phyloP scores from a whole-genome alignment of 2,113 vertebrate genomes.

The Motacilla tschutschensis region DNA sequence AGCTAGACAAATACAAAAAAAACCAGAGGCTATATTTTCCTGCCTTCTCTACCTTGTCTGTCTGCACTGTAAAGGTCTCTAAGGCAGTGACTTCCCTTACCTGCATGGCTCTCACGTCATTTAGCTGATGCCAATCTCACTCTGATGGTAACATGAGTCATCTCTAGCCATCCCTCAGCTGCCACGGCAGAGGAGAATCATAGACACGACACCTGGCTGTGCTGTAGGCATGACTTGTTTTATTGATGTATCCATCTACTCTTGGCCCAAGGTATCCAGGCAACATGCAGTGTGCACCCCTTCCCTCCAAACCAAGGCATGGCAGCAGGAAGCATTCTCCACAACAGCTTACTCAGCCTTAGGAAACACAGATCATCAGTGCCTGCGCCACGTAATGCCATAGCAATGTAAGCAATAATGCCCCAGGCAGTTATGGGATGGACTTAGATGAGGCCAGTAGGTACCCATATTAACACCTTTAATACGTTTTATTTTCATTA shows the following conservation, averaged over 20 bases:
- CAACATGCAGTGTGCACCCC: fast-evolving
- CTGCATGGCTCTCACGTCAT: not conserved
- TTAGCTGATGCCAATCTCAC: not conserved
- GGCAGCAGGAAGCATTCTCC: not conserved
- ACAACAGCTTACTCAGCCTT: not conserved
- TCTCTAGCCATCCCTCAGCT: not conserved
- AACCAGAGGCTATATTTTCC: not conserved
- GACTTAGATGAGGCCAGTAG: not conserved
- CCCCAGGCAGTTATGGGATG: not conserved
- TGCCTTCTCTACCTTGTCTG: not conserved
- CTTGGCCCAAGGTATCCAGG: not conserved
- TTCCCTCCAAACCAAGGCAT: not conserved
- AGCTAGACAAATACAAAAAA: not conserved
- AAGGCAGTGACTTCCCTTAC: not conserved
- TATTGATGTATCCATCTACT: not conserved
- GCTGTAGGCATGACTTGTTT: not conserved
- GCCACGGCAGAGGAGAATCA: not conserved
- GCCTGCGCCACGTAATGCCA: not conserved
- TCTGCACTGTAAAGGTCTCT: not conserved
- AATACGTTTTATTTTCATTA: not conserved
- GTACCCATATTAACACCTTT: not conserved
- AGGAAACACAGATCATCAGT: not conserved
- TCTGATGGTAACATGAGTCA: not conserved
- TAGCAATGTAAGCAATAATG: not conserved
- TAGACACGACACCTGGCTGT: not conserved